These are phyloP conservation scores for Melitaea athalia DNA, from an alignment of 2,888 invertebrate species.

Conservation along the genomic window DNA sequence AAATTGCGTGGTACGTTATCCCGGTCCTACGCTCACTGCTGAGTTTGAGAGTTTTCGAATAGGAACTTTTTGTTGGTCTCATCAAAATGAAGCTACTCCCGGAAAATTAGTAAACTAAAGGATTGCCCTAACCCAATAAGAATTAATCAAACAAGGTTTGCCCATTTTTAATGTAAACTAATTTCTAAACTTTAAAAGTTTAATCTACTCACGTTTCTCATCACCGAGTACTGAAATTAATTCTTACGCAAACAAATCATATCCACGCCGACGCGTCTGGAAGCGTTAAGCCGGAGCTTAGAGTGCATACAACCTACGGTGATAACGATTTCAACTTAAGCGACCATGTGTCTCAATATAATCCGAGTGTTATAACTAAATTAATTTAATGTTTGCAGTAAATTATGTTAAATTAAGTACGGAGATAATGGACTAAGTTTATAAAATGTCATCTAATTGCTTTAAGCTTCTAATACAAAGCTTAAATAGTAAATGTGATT, in stretches of 20 bases:
- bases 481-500: no score
- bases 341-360: conserved; percentile 8
- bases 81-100: no score
- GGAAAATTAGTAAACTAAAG: no score
- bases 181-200: not conserved
- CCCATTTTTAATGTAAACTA: not conserved
- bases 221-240: conserved; percentile 33
- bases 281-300: conserved; percentile 41
- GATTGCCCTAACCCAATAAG: no score
- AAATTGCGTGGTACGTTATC: no score
- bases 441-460: no score
- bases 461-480: no score
- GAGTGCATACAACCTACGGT: conserved; percentile 27
- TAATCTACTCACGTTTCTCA: not conserved
- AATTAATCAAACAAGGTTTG: no score
- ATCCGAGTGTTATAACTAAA: not conserved
- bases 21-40: no score
- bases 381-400: not conserved
- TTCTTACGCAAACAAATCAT: conserved; percentile 32
- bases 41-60: no score
- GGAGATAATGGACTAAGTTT: not conserved
- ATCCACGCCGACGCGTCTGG: conserved; percentile 38
- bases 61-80: no score
- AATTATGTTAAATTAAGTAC: not conserved
- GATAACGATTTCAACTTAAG: conserved; percentile 30